Evolutionary conservation across 2,113 vertebrate species (phyloP), one percentile per base, ranked within the genome.

Genomic region (Callipepla squamata): DNA sequence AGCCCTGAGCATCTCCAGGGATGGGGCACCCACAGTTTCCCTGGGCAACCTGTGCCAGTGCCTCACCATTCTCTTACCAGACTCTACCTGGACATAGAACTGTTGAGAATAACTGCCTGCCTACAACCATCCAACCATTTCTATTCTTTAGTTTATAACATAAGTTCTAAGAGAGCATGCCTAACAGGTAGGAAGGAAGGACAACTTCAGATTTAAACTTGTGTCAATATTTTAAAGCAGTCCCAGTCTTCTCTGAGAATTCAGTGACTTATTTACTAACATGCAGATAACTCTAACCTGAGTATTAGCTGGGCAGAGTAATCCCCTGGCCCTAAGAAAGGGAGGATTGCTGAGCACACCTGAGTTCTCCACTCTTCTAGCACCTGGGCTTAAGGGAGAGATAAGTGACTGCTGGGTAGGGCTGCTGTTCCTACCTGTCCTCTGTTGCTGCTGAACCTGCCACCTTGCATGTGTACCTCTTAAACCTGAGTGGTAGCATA

Each of bases 401-500:
- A 17, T 47, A 1, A 1, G 22, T 58, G n/a, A 5, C 61, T 36
- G 19, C 51, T 36, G 58, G 30, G 13, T 9, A 20, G 55, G 28
- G 25, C 50, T 68, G 32, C 19, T 80, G 51, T 86, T 22, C 47
- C 21, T 10, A 7, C 30, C 26, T 38, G 14, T 48, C 26, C n/a
- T 10, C 14, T 7, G 6, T 13, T 30, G 32, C 34, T 72, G 74
- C 45, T 4, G 2, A 47, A 90, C 47, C 50, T 86, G 19, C 47
- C 34, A n/a, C 34, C 21, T 34, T 16, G 19, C 38, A 55, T 11
- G 1, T n/a, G 8, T 3, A 34, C 8, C 14, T 28, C 34, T 61
- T n/a, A 15, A 18, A 21, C 28, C 34, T 77, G 50, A 12, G 30
- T 0, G 2, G 44, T 11, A 8, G 9, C 0, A 1, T 45, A 53